Evolutionary conservation across 1,140 invertebrate genomes (phyloP).

Genomic region (Philaenus spumarius): DNA sequence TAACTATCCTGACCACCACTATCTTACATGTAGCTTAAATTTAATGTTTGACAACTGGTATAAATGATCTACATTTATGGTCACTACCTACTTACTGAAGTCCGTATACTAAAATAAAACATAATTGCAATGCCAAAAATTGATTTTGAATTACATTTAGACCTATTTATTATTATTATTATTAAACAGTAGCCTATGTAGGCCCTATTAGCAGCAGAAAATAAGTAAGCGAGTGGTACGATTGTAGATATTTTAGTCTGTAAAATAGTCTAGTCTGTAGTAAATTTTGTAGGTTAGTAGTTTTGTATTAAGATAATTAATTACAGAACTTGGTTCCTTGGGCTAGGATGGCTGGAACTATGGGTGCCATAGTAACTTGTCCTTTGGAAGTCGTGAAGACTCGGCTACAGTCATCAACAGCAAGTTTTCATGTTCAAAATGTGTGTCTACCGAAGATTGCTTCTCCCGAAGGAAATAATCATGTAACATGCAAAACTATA

Average conservation of each 20-base stretch:
- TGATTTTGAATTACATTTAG: no score
- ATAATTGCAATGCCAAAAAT: no score
- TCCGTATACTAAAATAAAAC: no score
- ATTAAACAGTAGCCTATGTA: not conserved
- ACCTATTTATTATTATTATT: conserved; percentile 1
- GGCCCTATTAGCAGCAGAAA: conserved; percentile 1
- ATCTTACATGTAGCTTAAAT: no score
- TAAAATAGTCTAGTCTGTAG: conserved; percentile 3
- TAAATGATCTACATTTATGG: not conserved
- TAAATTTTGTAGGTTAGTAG: conserved; percentile 1
- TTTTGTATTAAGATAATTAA: conserved; percentile 18
- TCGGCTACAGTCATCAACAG: conserved; percentile 86
- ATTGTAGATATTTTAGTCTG: conserved; percentile 8
- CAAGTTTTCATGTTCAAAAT: conserved; percentile 47
- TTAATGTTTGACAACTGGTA: not conserved
- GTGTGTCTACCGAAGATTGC: conserved; percentile 39
- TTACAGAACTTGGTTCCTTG: conserved; percentile 22
- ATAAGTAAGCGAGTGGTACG: conserved; percentile 6
- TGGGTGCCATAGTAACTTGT: conserved; percentile 94
- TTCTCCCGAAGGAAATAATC: conserved; percentile 40
- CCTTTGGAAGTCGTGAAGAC: conserved; percentile 99
- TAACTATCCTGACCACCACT: no score
- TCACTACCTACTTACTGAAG: not conserved
- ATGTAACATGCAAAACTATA: conserved; percentile 43
- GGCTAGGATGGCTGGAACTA: conserved; percentile 85